These are phyloP conservation scores for Varecia variegata DNA, from an alignment of 2,797 vertebrate genomes.

Conservation along the genomic window DNA sequence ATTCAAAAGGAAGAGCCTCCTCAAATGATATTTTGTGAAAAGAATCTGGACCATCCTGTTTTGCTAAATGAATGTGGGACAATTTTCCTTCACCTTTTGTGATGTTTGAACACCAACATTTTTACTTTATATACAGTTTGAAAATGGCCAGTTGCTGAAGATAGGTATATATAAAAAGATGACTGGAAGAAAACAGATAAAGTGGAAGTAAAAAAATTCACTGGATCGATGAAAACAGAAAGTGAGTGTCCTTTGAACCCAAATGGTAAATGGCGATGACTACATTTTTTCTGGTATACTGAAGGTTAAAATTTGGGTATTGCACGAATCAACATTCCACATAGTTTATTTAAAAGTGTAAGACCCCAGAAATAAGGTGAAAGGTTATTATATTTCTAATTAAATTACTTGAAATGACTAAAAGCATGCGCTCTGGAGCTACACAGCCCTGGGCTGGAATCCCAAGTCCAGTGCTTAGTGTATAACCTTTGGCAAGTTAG, in stretches of 20 bases:
- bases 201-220: background rate
- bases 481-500: background rate
- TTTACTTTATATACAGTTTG: background rate
- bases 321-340: background rate
- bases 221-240: background rate
- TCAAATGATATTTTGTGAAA: background rate
- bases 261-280: background rate
- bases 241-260: background rate
- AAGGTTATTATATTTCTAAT: background rate
- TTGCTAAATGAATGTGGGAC: background rate
- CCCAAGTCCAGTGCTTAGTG: background rate
- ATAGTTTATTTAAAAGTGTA: background rate
- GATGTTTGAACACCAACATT: background rate
- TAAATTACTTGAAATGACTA: slow-evolving; percentile 18
- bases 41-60: background rate
- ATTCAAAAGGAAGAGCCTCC: background rate
- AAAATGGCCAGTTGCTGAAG: background rate
- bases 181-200: background rate
- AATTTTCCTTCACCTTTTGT: background rate
- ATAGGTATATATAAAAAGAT: background rate
- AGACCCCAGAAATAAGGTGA: background rate
- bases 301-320: background rate
- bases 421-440: background rate
- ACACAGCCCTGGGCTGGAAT: background rate
- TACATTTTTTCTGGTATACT: background rate